Percentiles rank a stretch among this genome's conserved stretches.
These are phyloP conservation scores for Sisor rabdophorus DNA, from an alignment of 2,113 vertebrate species.

Conservation along the genomic window DNA sequence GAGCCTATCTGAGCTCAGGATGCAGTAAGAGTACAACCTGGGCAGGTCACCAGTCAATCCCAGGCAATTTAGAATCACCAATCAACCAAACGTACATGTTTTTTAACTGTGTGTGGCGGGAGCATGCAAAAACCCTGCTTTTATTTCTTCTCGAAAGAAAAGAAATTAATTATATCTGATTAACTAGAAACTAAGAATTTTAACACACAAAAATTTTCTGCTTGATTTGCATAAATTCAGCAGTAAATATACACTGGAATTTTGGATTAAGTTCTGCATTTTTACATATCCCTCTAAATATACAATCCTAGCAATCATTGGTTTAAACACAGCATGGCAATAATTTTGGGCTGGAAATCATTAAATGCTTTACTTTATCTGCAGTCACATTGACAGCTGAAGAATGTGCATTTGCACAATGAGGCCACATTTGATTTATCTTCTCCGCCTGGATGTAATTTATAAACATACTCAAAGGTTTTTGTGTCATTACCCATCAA, in stretches of 20 bases:
- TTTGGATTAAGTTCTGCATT: conserved; percentile 23
- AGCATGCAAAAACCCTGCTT: too few relatives aligned
- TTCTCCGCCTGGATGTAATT: conserved; percentile 49
- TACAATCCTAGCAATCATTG: conserved; percentile 36
- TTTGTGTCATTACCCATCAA: conserved; percentile 46
- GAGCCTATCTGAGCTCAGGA: too few relatives aligned
- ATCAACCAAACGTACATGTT: too few relatives aligned
- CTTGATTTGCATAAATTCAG: conserved; percentile 31
- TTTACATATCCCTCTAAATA: conserved; percentile 31
- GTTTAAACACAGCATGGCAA: conserved; percentile 37
- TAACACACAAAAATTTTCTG: conserved; percentile 8
- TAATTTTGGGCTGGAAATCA: conserved; percentile 38
- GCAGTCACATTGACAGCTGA: conserved; percentile 47
- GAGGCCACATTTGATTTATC: conserved; percentile 48
- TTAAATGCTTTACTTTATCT: conserved; percentile 54
- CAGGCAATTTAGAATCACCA: too few relatives aligned
- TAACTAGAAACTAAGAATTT: neutral
- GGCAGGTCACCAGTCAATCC: too few relatives aligned
- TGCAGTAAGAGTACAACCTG: too few relatives aligned
- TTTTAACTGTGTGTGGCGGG: too few relatives aligned
- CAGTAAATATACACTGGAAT: conserved; percentile 38
- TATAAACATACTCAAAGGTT: conserved; percentile 46
- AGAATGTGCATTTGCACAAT: conserved; percentile 52
- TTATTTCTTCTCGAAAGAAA: too few relatives aligned
- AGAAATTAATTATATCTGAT: too few relatives aligned